A percentile compares a stretch with the other conserved stretches of the same genome.
Conservation (phyloP, 2,797 vertebrate species). For the Epinephelus awoara region DNA sequence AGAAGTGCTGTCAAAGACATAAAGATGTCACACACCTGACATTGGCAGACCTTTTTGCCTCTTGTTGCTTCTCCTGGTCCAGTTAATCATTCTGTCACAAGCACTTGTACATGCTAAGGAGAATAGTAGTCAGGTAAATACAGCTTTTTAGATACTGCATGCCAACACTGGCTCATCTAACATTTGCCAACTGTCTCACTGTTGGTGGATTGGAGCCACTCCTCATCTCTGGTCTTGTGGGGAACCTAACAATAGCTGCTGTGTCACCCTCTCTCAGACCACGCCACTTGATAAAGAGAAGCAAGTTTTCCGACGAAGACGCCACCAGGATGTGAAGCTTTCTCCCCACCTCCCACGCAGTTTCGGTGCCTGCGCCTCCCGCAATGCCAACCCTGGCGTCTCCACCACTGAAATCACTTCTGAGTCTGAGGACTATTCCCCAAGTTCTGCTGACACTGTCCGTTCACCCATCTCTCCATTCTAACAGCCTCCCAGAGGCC, state of each 20-base stretch:
- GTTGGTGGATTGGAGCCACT: slow-evolving; percentile 12
- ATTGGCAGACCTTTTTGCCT: not conserved
- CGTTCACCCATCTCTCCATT: slow-evolving; percentile 97
- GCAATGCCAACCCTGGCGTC: slow-evolving; percentile 82
- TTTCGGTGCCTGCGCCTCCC: slow-evolving; percentile 78
- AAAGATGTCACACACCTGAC: not conserved
- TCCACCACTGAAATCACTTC: slow-evolving; percentile 91
- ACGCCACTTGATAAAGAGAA: slow-evolving; percentile 99
- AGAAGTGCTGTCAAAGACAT: not conserved
- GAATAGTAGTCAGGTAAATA: not conserved
- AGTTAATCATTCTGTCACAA: not conserved
- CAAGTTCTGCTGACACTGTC: slow-evolving; percentile 93
- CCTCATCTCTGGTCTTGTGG: slow-evolving; percentile 21
- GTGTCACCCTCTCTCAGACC: slow-evolving; percentile 93
- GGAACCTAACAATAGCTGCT: slow-evolving; percentile 59
- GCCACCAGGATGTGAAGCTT: slow-evolving; percentile 94
- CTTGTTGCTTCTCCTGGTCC: slow-evolving; percentile 23
- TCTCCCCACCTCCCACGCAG: slow-evolving; percentile 81
- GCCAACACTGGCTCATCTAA: slow-evolving; percentile 17
- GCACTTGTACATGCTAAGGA: not conserved
- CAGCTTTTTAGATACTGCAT: slow-evolving; percentile 45
- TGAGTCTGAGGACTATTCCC: slow-evolving; percentile 95
- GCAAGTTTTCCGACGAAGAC: slow-evolving; percentile 98
- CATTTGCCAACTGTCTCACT: slow-evolving; percentile 1
- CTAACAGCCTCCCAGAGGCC: slow-evolving; percentile 79